Evolutionary conservation across 2,113 vertebrate species (phyloP).

Genomic region (Pluvianellus socialis): DNA sequence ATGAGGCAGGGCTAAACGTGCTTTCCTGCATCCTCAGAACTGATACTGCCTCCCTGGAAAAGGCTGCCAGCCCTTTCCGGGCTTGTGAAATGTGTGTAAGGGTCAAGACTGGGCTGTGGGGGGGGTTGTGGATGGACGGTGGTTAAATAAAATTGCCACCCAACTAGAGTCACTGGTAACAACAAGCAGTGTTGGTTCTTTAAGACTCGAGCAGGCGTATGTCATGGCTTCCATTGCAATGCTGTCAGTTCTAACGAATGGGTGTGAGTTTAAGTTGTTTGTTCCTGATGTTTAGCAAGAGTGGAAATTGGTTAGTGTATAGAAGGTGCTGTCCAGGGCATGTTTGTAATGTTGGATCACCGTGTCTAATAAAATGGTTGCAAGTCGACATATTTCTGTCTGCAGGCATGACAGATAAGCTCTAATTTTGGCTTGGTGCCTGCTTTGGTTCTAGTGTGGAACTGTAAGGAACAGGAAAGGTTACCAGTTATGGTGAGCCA

Average conservation of each 20-base stretch:
- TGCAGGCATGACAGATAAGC: not conserved
- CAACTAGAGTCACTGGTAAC: not conserved
- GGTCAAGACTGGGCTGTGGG: not conserved
- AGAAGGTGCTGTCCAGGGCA: not conserved
- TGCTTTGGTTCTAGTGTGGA: not conserved
- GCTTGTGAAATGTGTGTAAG: not conserved
- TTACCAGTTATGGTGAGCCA: not conserved
- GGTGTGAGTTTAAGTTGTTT: not conserved
- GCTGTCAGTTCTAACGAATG: not conserved
- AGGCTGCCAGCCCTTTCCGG: not conserved
- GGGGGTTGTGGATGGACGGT: not conserved
- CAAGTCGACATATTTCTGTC: not conserved
- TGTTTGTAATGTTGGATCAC: not conserved
- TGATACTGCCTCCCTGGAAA: not conserved
- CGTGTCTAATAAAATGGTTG: not conserved
- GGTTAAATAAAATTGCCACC: not conserved
- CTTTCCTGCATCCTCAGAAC: not conserved
- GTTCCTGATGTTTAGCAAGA: not conserved
- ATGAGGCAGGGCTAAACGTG: not conserved
- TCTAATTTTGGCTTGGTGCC: not conserved
- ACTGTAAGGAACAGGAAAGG: not conserved
- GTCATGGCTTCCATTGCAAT: not conserved
- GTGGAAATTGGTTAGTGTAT: not conserved
- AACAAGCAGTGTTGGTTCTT: not conserved
- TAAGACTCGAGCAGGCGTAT: not conserved